phyloP scores from a whole-genome alignment of 1,140 invertebrate species.

The Rhopalosiphum padi region DNA sequence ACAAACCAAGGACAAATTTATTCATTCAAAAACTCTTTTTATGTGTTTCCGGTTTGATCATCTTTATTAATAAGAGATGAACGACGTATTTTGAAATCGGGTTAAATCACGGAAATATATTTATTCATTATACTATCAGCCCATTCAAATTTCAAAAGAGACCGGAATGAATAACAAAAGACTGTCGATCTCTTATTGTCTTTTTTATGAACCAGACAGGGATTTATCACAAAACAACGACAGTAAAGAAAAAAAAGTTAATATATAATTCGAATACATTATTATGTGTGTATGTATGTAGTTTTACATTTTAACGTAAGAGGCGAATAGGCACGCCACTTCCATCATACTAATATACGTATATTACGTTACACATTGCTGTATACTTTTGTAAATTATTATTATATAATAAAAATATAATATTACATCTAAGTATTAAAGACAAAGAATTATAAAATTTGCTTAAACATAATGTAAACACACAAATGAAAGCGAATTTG shows the following conservation, averaged over 20 bases:
- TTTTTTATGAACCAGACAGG: slow-evolving; percentile 38
- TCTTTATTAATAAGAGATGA: background rate
- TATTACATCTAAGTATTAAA: background rate
- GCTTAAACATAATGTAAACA: background rate
- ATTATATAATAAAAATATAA: background rate
- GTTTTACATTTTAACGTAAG: background rate
- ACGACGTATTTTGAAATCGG: slow-evolving; percentile 31
- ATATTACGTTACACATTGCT: background rate
- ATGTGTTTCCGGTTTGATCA: slow-evolving; percentile 47
- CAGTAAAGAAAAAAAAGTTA: background rate
- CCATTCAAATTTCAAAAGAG: slow-evolving; percentile 25
- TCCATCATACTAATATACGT: background rate
- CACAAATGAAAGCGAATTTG: background rate
- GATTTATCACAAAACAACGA: background rate
- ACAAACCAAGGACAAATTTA: slow-evolving; percentile 31
- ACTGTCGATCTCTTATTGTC: slow-evolving; percentile 21
- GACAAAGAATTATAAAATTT: background rate
- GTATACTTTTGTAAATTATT: background rate
- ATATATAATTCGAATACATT: background rate
- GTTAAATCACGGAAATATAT: slow-evolving; percentile 51
- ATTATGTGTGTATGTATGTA: background rate
- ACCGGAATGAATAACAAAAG: slow-evolving; percentile 52
- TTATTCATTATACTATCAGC: background rate
- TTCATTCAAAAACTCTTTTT: slow-evolving; percentile 17
- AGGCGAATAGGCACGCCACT: background rate